Percentiles rank a stretch among this genome's conserved stretches.
These are phyloP conservation scores for Antheraea mylitta DNA, from an alignment of 1,140 invertebrate species.

Conservation along the genomic window DNA sequence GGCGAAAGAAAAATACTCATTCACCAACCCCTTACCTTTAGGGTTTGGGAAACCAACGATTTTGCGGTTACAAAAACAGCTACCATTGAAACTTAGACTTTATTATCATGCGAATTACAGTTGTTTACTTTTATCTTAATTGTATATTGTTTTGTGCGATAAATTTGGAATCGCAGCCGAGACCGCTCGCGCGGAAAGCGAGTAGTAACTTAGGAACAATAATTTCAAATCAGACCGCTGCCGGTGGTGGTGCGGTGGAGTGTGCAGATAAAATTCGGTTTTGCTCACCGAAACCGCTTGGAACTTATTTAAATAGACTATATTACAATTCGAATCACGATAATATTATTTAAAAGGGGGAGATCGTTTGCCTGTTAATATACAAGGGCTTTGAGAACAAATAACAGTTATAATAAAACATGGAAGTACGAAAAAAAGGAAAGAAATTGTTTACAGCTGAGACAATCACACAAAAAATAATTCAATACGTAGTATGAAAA, in stretches of 20 bases:
- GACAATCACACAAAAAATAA: too few species aligned
- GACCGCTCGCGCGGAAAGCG: constrained; percentile 35
- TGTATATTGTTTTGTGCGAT: constrained; percentile 23
- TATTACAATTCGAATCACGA: constrained; percentile 11
- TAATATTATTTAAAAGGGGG: not conserved
- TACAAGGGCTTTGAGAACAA: not conserved
- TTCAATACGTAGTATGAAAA: too few species aligned
- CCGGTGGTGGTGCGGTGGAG: constrained; percentile 21
- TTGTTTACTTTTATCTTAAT: not conserved
- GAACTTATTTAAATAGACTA: constrained; percentile 46
- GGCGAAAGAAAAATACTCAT: constrained; percentile 18
- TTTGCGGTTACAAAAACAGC: not conserved
- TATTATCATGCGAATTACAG: not conserved
- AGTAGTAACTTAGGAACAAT: constrained; percentile 43
- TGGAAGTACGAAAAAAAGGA: too few species aligned
- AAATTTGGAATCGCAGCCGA: constrained; percentile 43
- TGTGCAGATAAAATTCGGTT: constrained; percentile 41
- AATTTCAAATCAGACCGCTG: constrained; percentile 38
- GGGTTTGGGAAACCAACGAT: constrained; percentile 12
- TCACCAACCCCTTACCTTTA: constrained; percentile 26
- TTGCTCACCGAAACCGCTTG: constrained; percentile 15
- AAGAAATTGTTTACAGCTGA: too few species aligned
- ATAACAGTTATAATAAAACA: not conserved
- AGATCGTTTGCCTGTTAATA: not conserved
- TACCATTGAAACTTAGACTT: constrained; percentile 1